These are phyloP conservation scores for Polia nebulosa DNA, from an alignment of 2,888 invertebrate genomes.

Conservation along the genomic window DNA sequence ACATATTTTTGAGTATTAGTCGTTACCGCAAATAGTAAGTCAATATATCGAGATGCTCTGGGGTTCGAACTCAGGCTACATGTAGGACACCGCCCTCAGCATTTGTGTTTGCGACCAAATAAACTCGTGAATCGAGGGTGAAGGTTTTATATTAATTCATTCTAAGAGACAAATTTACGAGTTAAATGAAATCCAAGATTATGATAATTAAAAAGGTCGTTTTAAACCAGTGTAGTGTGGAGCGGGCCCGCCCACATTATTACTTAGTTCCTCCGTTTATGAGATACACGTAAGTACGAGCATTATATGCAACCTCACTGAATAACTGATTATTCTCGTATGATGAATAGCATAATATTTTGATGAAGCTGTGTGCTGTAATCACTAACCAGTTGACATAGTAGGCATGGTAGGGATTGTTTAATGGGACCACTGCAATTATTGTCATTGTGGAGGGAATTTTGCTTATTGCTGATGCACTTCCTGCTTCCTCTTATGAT, in stretches of 20 bases:
- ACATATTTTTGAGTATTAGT: no score
- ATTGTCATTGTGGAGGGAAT: constrained; percentile 9
- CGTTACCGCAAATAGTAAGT: no score
- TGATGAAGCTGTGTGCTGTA: constrained; percentile 1
- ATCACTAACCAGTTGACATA: constrained; percentile 7
- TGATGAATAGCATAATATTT: constrained; percentile 20
- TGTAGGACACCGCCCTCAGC: no score
- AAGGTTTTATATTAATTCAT: no score
- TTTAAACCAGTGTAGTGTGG: constrained; percentile 34
- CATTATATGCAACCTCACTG: constrained; percentile 42
- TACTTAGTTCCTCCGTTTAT: constrained; percentile 20
- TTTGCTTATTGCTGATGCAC: background rate
- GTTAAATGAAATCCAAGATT: constrained; percentile 5
- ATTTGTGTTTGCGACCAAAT: no score
- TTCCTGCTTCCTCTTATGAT: background rate
- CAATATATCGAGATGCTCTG: no score
- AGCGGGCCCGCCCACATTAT: constrained; percentile 10
- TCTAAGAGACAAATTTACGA: constrained; percentile 1
- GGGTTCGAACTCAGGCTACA: no score
- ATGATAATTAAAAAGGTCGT: constrained; percentile 3
- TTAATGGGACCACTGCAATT: constrained; percentile 24
- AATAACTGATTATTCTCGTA: constrained; percentile 32
- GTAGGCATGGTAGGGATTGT: constrained; percentile 16
- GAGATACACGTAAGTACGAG: constrained; percentile 19
- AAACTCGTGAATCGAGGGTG: no score